Percentiles rank a stretch among this genome's conserved stretches.
Evolutionary conservation across 2,113 vertebrate species (phyloP).

Genomic region (Thamnophis sirtalis): DNA sequence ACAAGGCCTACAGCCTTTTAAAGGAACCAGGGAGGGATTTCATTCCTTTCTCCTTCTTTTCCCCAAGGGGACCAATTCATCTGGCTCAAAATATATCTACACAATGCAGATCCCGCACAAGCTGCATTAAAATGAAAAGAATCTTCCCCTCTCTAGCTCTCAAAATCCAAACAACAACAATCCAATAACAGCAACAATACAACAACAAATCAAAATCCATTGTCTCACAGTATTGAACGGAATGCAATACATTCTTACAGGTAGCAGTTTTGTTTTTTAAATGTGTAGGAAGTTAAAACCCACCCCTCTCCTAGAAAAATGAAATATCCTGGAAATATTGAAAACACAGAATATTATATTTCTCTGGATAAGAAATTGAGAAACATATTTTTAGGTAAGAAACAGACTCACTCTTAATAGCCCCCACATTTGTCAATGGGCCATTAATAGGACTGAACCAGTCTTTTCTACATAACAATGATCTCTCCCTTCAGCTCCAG

Average conservation of each 20-base stretch:
- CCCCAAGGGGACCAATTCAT: constrained; percentile 48
- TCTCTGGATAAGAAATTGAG: too few relatives aligned
- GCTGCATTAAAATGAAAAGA: not conserved
- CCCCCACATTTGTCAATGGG: too few relatives aligned
- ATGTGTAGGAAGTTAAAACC: not conserved
- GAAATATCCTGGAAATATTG: too few relatives aligned
- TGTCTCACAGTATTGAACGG: not conserved
- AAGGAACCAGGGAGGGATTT: constrained; percentile 66
- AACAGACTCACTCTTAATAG: too few relatives aligned
- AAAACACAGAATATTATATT: too few relatives aligned
- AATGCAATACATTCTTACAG: constrained; percentile 28
- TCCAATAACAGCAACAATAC: not conserved
- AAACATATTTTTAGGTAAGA: too few relatives aligned
- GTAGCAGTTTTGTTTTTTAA: constrained; percentile 37
- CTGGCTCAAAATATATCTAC: constrained; percentile 26
- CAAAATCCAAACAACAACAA: not conserved
- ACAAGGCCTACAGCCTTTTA: constrained; percentile 69
- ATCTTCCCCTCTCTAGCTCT: not conserved
- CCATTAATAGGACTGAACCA: too few relatives aligned
- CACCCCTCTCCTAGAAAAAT: too few relatives aligned
- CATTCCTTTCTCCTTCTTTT: constrained; percentile 52
- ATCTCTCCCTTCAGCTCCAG: too few relatives aligned
- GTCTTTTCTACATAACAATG: too few relatives aligned
- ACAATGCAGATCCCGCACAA: not conserved
- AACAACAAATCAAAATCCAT: not conserved